Conservation (phyloP, 2,888 invertebrate species). For the Trissolcus brochymenae region DNA sequence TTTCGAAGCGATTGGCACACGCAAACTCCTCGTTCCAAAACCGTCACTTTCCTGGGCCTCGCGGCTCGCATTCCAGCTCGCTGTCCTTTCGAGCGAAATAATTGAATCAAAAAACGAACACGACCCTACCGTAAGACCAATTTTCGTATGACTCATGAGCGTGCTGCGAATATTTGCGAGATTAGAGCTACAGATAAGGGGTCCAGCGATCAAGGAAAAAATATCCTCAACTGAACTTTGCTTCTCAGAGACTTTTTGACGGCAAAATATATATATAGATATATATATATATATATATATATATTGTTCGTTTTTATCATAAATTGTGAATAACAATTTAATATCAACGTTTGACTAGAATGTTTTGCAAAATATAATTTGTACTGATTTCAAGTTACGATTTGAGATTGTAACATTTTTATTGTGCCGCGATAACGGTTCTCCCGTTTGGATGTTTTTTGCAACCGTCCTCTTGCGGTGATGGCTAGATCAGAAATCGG, state of each 20-base stretch:
- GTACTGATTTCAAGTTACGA: too few species aligned
- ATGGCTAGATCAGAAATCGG: neutral
- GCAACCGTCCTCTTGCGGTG: neutral
- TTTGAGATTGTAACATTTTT: neutral
- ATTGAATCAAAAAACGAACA: constrained; percentile 40
- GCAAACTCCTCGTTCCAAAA: constrained; percentile 60
- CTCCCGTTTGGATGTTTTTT: too few species aligned
- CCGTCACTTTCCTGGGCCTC: constrained; percentile 53
- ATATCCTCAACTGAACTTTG: too few species aligned
- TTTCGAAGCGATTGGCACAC: constrained; percentile 61
- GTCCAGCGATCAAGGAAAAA: too few species aligned
- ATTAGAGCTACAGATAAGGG: too few species aligned
- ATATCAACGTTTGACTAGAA: too few species aligned
- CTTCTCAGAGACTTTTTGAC: too few species aligned
- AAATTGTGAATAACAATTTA: too few species aligned
- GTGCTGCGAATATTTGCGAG: constrained; percentile 23
- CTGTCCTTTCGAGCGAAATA: constrained; percentile 37
- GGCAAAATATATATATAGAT: too few species aligned
- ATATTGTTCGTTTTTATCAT: too few species aligned
- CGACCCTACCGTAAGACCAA: constrained; percentile 4
- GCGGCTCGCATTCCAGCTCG: constrained; percentile 18
- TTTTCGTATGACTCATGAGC: constrained; percentile 35
- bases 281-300: too few species aligned
- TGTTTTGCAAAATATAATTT: too few species aligned
- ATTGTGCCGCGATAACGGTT: neutral